phyloP scores from a whole-genome alignment of 2,113 vertebrate genomes.

The Podocnemis expansa region DNA sequence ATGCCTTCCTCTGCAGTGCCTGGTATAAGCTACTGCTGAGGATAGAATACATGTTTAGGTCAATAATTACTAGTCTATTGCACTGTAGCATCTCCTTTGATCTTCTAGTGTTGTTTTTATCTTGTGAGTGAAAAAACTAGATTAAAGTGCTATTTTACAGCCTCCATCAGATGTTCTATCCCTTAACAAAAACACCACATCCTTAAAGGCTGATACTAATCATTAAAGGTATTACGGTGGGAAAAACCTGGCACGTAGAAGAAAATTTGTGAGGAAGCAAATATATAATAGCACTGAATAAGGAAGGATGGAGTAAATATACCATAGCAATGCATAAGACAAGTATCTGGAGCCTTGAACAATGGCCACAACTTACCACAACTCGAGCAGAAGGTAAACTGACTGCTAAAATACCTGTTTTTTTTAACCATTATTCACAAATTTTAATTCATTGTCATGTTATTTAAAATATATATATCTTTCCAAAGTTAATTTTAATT shows the following conservation, averaged over 20 bases:
- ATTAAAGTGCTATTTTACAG: background rate
- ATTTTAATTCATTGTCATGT: conserved; percentile 62
- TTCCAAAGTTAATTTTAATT: background rate
- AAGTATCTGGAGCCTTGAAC: conserved; percentile 26
- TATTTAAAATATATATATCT: conserved; percentile 46
- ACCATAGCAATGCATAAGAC: too few relatives aligned
- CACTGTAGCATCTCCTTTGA: background rate
- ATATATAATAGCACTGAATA: background rate
- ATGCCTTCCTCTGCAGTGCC: background rate
- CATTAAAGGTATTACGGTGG: background rate
- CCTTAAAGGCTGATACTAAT: background rate
- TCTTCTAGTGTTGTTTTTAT: background rate
- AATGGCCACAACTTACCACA: conserved; percentile 24
- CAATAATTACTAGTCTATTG: background rate
- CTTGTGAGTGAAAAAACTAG: rapidly evolving
- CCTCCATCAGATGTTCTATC: background rate
- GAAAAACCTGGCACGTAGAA: background rate
- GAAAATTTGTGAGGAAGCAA: conserved; percentile 38
- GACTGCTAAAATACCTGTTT: conserved; percentile 50
- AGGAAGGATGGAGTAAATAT: conserved; percentile 47
- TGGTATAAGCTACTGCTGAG: background rate
- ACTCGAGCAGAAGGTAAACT: conserved; percentile 55
- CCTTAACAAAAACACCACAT: conserved; percentile 1
- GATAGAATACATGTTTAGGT: background rate
- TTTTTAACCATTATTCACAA: conserved; percentile 45